Evolutionary conservation across 2,113 vertebrate species (phyloP).

Genomic region (Xenopus laevis): DNA sequence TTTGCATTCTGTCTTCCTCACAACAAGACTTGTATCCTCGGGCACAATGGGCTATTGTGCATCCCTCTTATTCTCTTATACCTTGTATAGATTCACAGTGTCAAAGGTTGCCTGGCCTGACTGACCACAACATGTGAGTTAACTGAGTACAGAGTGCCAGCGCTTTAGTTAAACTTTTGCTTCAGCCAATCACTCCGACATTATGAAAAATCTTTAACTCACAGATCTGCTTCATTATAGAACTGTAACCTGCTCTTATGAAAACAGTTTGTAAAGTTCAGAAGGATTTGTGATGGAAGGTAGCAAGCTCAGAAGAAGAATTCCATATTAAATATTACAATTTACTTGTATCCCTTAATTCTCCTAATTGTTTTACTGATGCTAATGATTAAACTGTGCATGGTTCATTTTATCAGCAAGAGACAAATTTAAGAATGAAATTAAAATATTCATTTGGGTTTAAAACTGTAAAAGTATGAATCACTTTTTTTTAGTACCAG

Average conservation of each 20-base stretch:
- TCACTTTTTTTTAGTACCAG: neutral
- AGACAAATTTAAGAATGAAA: too few relatives aligned
- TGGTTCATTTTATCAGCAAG: too few relatives aligned
- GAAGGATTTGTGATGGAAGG: conserved; percentile 18
- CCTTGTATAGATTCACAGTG: conserved; percentile 72
- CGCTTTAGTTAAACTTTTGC: conserved; percentile 65
- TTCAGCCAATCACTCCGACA: conserved; percentile 57
- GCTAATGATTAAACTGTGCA: too few relatives aligned
- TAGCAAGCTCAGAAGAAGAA: neutral
- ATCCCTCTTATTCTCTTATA: conserved; percentile 64
- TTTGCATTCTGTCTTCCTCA: conserved; percentile 71
- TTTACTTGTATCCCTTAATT: neutral
- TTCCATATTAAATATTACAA: neutral
- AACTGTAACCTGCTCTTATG: conserved; percentile 55
- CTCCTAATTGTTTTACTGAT: neutral
- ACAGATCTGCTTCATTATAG: conserved; percentile 55
- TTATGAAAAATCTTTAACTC: conserved; percentile 53
- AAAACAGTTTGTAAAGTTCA: conserved; percentile 60
- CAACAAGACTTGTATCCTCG: conserved; percentile 69
- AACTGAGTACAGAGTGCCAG: conserved; percentile 64
- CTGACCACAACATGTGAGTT: conserved; percentile 84
- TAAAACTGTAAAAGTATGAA: neutral
- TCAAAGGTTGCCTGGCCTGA: conserved; percentile 91
- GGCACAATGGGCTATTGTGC: conserved; percentile 87
- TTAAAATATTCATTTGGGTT: too few relatives aligned